Base-by-base conservation (phyloP, 2,797 vertebrate species). In the Pangasius djambal region DNA sequence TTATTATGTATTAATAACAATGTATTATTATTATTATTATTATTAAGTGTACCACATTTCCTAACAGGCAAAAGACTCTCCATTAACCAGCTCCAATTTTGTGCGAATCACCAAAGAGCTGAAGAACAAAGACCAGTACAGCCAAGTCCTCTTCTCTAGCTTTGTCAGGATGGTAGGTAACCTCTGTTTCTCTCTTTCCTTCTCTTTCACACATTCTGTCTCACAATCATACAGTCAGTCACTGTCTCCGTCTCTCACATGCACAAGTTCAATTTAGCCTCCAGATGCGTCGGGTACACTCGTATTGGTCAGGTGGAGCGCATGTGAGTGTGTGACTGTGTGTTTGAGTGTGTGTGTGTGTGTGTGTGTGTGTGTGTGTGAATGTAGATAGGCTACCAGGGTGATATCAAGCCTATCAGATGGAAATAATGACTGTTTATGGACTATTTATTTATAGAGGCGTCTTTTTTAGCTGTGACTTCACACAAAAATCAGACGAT, bases 151-250 rank as follows among this genome's bases (percentile, higher is more conserved):
- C 83, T 99, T 99, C 93, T 98, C 98, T 0, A 93, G 96, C 87
- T 96, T 97, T 8, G 96, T 97, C 85, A 96, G 98, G 57, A 99
- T 98, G 97, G 98, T 98, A 94, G 90, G 92, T 69, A 89, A 8
- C 8, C 10, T 74, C 67, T 67, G 59, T 37, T 16, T 72, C 81
- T 74, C 13, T 31, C 55, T 37, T 63, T 70, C 28, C 9, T 63
- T 74, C 5, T 81, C 75, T 79, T 52, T 81, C 82, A 69, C 37
- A 48, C 34, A 57, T 34, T 81, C 5, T 61, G 16, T 83, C 79
- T 84, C 20, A 18, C 48, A 57, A 59, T 67, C 25, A 65, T 48
- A 63, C 18, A 37, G 15, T 83, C 40, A 59, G n/a, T 70, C 44
- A 48, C 44, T 48, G 13, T 79, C 77, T 79, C 55, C 2, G 6